phyloP scores from a whole-genome alignment of 1,140 invertebrate genomes.

The Rhopalosiphum padi region DNA sequence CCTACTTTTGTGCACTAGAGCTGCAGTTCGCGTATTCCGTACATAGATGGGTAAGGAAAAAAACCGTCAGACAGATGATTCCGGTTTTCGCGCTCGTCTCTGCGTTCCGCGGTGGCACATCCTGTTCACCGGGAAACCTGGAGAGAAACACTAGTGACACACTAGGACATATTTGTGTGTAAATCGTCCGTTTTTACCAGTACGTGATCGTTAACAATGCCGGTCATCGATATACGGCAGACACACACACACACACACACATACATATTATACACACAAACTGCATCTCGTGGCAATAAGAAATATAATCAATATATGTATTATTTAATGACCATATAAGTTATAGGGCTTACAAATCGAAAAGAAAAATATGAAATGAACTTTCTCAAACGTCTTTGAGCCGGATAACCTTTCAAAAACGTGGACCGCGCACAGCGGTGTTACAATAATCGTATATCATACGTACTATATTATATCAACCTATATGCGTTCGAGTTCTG shows the following conservation, averaged over 20 bases:
- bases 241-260: background rate
- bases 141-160: conserved; percentile 48
- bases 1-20: conserved; percentile 34
- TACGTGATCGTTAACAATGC: conserved; percentile 37
- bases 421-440: background rate
- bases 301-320: background rate
- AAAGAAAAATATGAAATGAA: background rate
- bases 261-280: background rate
- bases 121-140: conserved; percentile 42
- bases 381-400: background rate
- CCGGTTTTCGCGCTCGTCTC: conserved; percentile 55
- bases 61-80: conserved; percentile 43
- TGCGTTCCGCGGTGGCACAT: conserved; percentile 11
- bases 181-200: conserved; percentile 38
- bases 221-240: background rate
- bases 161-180: conserved; percentile 30
- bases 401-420: background rate
- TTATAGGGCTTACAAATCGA: background rate
- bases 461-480: background rate
- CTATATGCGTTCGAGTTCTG: background rate
- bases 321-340: background rate
- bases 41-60: background rate
- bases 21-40: conserved; percentile 33
- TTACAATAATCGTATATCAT: background rate
- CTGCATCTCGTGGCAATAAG: background rate